Evolutionary conservation across 2,113 vertebrate species (phyloP).

Genomic region (Mastomys coucha): DNA sequence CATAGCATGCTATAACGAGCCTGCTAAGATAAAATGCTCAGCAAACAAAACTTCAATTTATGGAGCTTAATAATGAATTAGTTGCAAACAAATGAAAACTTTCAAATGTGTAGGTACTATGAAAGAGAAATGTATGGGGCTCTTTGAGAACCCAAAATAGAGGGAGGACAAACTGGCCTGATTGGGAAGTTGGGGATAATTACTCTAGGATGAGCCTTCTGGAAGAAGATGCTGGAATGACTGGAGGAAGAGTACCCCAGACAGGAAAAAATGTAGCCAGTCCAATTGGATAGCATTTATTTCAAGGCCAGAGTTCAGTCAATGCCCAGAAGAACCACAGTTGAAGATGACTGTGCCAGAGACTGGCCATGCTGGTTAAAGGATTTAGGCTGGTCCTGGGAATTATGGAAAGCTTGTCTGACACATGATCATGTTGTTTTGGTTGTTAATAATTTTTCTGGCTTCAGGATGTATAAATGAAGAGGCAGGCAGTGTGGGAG

Average conservation of each 20-base stretch:
- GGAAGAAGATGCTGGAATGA: neutral
- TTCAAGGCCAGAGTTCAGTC: neutral
- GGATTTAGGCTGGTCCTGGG: neutral
- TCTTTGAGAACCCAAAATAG: neutral
- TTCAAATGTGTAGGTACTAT: neutral
- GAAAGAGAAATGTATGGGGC: neutral
- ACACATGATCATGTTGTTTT: neutral
- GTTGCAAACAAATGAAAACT: constrained; percentile 1
- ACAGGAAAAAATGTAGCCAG: neutral
- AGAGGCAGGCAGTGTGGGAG: neutral
- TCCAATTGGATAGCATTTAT: neutral
- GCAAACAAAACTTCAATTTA: constrained; percentile 25
- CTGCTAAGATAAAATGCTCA: neutral
- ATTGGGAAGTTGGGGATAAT: neutral
- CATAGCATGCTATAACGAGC: neutral
- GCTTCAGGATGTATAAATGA: neutral
- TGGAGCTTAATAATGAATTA: constrained; percentile 10
- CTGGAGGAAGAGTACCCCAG: neutral
- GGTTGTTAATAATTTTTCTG: neutral
- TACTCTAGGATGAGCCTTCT: neutral
- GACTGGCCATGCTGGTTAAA: neutral
- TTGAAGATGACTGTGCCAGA: neutral
- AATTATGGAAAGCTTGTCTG: neutral
- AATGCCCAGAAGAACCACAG: neutral
- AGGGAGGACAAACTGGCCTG: neutral